A percentile compares a stretch with the other conserved stretches of the same genome.
phyloP scores from a whole-genome alignment of 2,888 invertebrate genomes.

The Corbicula japonica region DNA sequence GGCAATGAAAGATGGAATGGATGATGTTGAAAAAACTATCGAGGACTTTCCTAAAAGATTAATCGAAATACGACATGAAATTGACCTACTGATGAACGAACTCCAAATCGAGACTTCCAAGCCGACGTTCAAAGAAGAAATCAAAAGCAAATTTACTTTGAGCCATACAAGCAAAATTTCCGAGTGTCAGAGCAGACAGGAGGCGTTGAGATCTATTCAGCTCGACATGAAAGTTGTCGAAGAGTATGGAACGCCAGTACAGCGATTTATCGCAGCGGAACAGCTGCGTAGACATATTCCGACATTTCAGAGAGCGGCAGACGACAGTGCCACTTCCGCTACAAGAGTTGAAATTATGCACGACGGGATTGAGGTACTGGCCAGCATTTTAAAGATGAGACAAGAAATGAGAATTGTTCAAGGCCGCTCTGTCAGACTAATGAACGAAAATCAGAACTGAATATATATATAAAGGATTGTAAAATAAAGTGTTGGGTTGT shows the following conservation, averaged over 20 bases:
- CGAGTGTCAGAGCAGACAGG: not conserved
- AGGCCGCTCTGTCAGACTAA: too few relatives aligned
- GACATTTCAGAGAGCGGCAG: not conserved
- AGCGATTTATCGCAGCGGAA: slow-evolving; percentile 19
- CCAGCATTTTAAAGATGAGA: slow-evolving; percentile 1
- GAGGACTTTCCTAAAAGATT: not conserved
- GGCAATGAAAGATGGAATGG: not conserved
- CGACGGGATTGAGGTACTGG: slow-evolving; percentile 5
- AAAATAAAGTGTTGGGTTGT: too few relatives aligned
- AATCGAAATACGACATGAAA: not conserved
- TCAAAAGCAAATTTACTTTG: not conserved
- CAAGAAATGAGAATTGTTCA: slow-evolving; percentile 1
- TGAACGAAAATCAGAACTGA: too few relatives aligned
- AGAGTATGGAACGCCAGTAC: slow-evolving; percentile 3
- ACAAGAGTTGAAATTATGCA: slow-evolving; percentile 1
- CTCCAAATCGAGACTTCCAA: not conserved
- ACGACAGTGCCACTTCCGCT: not conserved
- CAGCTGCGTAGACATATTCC: not conserved
- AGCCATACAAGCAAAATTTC: not conserved
- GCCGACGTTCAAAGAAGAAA: not conserved
- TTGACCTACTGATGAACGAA: slow-evolving; percentile 9
- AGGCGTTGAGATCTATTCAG: not conserved
- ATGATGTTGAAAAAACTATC: not conserved
- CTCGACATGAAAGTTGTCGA: not conserved
- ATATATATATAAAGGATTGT: too few relatives aligned